A percentile compares a stretch with the other conserved stretches of the same genome.
Conservation (phyloP, 2,888 invertebrate species). For the Zygaena filipendulae region DNA sequence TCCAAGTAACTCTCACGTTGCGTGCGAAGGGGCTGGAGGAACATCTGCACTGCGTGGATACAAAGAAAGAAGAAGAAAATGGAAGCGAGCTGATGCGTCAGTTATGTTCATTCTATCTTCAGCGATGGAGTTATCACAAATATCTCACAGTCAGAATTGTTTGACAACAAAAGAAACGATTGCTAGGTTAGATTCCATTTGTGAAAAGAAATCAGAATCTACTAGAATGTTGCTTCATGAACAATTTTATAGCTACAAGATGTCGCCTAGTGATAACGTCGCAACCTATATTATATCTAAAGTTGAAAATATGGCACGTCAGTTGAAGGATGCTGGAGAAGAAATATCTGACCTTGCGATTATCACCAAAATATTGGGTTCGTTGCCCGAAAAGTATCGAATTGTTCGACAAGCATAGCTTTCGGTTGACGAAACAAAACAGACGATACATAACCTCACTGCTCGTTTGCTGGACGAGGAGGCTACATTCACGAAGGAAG, state of each 20-base stretch:
- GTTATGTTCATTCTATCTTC: constrained; percentile 9
- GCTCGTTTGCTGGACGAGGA: constrained; percentile 10
- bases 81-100: constrained; percentile 5
- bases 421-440: constrained; percentile 5
- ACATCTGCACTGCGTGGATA: background rate
- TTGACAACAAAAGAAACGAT: constrained; percentile 3
- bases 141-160: constrained; percentile 5
- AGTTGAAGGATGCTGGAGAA: constrained; percentile 8
- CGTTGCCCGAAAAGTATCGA: constrained; percentile 5
- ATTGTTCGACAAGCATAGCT: constrained; percentile 10
- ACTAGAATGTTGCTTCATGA: constrained; percentile 10
- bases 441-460: constrained; percentile 8
- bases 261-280: constrained; percentile 1
- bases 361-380: constrained; percentile 7
- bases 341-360: constrained; percentile 2
- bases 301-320: constrained; percentile 6
- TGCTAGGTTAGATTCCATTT: constrained; percentile 6
- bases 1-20: constrained; percentile 6
- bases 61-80: background rate
- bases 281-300: constrained; percentile 5
- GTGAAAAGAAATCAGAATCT: constrained; percentile 9
- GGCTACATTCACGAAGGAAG: constrained; percentile 1
- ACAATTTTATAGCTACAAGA: constrained; percentile 5
- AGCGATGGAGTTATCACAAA: constrained; percentile 4
- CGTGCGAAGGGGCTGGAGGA: constrained; percentile 3